Conservation (phyloP, 1,140 invertebrate species). For the Pseudomyrmex gracilis region DNA sequence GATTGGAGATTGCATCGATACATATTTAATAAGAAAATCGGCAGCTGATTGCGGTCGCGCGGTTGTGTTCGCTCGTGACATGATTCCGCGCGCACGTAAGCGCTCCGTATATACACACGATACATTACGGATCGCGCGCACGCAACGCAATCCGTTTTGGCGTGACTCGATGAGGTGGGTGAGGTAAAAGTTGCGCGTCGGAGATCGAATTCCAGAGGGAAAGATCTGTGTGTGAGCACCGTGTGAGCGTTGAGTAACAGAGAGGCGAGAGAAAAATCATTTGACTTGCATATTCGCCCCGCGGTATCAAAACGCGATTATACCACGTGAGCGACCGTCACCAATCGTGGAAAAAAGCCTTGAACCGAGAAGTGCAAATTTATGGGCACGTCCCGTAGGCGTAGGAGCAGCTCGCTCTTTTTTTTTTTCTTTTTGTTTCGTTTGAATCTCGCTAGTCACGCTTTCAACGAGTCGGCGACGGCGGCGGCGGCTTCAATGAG, state of each 20-base stretch:
- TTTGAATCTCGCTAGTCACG: constrained; percentile 47
- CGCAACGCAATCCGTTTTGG: constrained; percentile 18
- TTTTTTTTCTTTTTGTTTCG: background rate
- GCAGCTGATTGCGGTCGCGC: constrained; percentile 10
- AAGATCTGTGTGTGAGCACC: constrained; percentile 43
- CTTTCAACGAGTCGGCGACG: constrained; percentile 29
- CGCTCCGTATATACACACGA: no score
- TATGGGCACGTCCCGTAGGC: constrained; percentile 42
- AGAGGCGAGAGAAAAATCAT: constrained; percentile 21
- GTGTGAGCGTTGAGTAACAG: background rate
- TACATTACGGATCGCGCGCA: background rate
- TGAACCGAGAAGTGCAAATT: constrained; percentile 35
- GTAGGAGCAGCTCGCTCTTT: constrained; percentile 37
- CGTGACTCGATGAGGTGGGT: constrained; percentile 12
- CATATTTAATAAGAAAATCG: constrained; percentile 24
- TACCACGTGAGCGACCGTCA: background rate
- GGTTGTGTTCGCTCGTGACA: background rate
- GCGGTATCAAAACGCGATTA: constrained; percentile 50
- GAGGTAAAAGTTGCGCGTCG: constrained; percentile 36
- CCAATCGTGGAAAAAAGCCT: constrained; percentile 23
- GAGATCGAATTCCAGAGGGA: constrained; percentile 35
- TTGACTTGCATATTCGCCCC: constrained; percentile 49
- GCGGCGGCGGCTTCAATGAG: constrained; percentile 15
- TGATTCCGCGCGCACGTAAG: constrained; percentile 13
- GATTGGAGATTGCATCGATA: constrained; percentile 17